Evolutionary conservation across 2,888 invertebrate species (phyloP).

Genomic region (Lysandra coridon): DNA sequence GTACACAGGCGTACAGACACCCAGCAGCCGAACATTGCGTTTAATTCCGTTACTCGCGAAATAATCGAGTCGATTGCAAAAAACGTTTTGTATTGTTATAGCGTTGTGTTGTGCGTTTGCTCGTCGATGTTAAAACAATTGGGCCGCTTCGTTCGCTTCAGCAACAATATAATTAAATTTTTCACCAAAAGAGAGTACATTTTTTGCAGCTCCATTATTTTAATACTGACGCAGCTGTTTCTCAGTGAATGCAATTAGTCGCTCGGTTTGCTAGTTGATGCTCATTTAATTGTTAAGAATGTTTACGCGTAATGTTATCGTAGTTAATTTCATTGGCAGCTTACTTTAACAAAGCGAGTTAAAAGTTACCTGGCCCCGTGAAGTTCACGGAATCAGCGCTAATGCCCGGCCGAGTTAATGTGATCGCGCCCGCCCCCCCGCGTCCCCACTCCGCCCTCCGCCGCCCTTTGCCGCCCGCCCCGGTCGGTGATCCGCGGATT

Average conservation of each 20-base stretch:
- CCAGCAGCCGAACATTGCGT: background rate
- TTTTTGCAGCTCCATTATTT: background rate
- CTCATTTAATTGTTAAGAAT: background rate
- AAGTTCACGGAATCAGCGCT: slow-evolving; percentile 10
- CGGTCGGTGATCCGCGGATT: background rate
- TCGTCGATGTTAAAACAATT: slow-evolving; percentile 1
- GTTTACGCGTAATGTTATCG: background rate
- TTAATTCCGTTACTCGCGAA: slow-evolving; percentile 2
- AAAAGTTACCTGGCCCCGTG: background rate
- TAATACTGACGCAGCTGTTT: background rate
- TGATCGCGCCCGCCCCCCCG: background rate
- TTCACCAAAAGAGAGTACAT: background rate
- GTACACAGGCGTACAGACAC: background rate
- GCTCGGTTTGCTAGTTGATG: no score
- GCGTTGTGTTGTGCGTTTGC: background rate
- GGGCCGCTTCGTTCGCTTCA: background rate
- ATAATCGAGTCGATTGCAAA: slow-evolving; percentile 6
- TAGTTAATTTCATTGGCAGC: background rate
- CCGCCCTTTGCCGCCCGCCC: background rate
- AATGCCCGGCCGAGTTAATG: background rate
- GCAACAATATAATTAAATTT: slow-evolving; percentile 13
- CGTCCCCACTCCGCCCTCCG: background rate
- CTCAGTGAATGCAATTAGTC: background rate
- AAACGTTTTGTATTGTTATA: slow-evolving; percentile 4
- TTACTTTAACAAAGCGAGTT: background rate